Conservation (phyloP, 2,797 vertebrate species). For the Pangasius larnaudii region DNA sequence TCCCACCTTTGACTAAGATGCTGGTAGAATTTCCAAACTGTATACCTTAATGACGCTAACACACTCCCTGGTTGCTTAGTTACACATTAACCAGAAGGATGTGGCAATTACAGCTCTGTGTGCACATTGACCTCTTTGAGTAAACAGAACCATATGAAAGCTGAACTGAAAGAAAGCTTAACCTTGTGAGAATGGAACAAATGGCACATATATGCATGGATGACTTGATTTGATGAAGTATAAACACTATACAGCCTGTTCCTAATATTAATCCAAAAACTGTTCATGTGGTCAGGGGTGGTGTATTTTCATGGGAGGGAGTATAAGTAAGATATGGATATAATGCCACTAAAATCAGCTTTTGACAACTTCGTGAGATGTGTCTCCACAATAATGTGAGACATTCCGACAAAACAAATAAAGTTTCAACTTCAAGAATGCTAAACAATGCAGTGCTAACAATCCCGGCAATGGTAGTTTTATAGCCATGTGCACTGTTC, state of each 20-base stretch:
- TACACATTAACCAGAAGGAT: slow-evolving; percentile 56
- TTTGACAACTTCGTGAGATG: neutral
- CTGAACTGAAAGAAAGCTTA: slow-evolving; percentile 19
- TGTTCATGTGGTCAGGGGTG: neutral
- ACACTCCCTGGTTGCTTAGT: slow-evolving; percentile 36
- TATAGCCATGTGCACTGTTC: neutral
- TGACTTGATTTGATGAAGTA: neutral
- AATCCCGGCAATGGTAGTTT: neutral
- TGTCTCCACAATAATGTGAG: neutral
- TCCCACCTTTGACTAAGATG: neutral
- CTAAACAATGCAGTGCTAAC: neutral
- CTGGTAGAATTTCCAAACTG: neutral
- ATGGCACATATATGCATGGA: neutral
- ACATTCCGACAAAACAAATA: neutral
- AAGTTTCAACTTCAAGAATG: neutral
- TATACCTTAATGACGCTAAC: slow-evolving; percentile 18
- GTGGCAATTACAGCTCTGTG: slow-evolving; percentile 50
- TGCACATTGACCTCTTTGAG: slow-evolving; percentile 57
- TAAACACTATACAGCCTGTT: neutral
- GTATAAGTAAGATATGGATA: neutral
- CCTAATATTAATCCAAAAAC: neutral
- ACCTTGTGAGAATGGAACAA: slow-evolving; percentile 11
- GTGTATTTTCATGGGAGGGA: neutral
- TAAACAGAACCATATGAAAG: slow-evolving; percentile 45
- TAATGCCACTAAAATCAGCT: neutral